These are phyloP conservation scores for Morone saxatilis DNA, from an alignment of 2,113 vertebrate genomes.

Conservation along the genomic window DNA sequence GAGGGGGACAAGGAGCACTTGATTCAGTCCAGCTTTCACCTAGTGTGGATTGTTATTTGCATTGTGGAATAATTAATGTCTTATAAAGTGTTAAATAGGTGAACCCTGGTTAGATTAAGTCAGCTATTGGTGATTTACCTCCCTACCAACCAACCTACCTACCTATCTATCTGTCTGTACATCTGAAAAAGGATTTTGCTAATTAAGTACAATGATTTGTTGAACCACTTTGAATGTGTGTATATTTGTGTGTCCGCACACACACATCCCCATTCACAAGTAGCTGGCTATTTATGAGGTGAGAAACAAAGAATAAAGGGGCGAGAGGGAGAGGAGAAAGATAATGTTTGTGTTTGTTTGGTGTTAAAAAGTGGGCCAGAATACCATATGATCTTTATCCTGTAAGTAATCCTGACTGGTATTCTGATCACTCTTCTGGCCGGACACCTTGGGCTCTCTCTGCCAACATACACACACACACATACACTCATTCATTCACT, in stretches of 20 bases:
- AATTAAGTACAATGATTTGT: neutral
- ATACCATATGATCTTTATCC: slow-evolving; percentile 63
- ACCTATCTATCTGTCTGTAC: no score
- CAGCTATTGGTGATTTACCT: no score
- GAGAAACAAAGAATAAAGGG: slow-evolving; percentile 29
- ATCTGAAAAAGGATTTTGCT: no score
- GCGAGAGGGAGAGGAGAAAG: neutral
- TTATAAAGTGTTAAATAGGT: no score
- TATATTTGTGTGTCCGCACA: neutral
- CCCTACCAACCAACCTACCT: no score
- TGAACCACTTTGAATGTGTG: neutral
- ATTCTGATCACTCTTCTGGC: slow-evolving; percentile 72
- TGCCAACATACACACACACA: slow-evolving; percentile 27
- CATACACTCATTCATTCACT: slow-evolving; percentile 18
- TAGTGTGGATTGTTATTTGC: neutral
- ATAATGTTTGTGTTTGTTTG: slow-evolving; percentile 55
- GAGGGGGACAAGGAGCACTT: neutral
- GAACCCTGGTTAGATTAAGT: no score
- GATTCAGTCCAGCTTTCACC: neutral
- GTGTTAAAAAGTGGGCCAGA: slow-evolving; percentile 54
- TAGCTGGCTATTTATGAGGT: slow-evolving; percentile 10
- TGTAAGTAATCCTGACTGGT: slow-evolving; percentile 71
- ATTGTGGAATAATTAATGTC: no score
- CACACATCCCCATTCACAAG: neutral
- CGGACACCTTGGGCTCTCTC: slow-evolving; percentile 29